phyloP scores from a whole-genome alignment of 2,888 invertebrate genomes.

The Pandemis heparana region DNA sequence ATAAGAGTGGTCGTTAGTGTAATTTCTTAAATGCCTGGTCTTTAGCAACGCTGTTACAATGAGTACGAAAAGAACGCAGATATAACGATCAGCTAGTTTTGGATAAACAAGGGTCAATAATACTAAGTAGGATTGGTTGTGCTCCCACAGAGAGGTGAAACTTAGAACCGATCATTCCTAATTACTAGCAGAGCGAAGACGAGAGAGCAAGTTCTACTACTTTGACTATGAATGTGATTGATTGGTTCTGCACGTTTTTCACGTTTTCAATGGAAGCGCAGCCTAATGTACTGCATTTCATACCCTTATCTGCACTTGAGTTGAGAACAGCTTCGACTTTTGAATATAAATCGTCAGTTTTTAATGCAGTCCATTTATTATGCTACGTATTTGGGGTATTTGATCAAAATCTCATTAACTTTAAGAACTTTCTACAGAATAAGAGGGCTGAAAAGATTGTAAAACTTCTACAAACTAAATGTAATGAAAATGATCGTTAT shows the following conservation, averaged over 20 bases:
- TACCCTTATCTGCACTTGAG: too few relatives aligned
- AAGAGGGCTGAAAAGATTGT: neutral
- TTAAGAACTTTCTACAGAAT: neutral
- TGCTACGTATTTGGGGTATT: neutral
- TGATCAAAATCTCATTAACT: neutral
- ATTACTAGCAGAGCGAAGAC: too few relatives aligned
- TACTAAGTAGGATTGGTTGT: neutral
- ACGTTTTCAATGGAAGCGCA: too few relatives aligned
- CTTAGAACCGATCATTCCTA: too few relatives aligned
- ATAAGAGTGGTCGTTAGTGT: neutral
- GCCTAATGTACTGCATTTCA: too few relatives aligned
- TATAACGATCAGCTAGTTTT: neutral
- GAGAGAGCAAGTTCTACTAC: too few relatives aligned
- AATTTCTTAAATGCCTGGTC: slow-evolving; percentile 2
- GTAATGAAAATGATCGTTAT: slow-evolving; percentile 33
- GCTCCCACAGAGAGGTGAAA: too few relatives aligned
- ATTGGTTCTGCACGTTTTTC: too few relatives aligned
- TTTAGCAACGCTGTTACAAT: neutral
- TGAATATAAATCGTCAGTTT: neutral
- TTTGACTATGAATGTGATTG: too few relatives aligned
- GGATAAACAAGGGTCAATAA: neutral
- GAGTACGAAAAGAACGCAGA: neutral
- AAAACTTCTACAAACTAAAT: slow-evolving; percentile 11
- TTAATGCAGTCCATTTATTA: neutral
- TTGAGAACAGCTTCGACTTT: neutral